Conservation (phyloP, 2,888 invertebrate genomes). For the Aplocera efformata region DNA sequence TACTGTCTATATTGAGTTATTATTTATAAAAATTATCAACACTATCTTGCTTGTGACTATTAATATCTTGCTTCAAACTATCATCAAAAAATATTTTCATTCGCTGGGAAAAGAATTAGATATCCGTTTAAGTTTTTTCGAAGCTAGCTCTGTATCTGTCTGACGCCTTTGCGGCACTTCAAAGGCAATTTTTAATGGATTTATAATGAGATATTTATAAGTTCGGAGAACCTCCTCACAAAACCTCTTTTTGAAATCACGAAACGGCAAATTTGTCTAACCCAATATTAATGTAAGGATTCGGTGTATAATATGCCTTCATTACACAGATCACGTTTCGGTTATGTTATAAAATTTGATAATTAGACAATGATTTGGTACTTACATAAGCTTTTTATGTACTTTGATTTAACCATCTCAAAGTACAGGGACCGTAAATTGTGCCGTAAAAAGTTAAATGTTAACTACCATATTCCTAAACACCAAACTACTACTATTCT, state of each 20-base stretch:
- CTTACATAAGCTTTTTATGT: background rate
- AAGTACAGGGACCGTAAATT: too few species aligned
- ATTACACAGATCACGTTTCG: conserved; percentile 6
- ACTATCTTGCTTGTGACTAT: too few species aligned
- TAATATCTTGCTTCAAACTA: too few species aligned
- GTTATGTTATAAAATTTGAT: conserved; percentile 8
- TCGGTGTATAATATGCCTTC: conserved; percentile 3
- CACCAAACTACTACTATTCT: too few species aligned
- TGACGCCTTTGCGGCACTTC: conserved; percentile 16
- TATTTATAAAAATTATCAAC: too few species aligned
- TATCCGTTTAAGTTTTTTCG: too few species aligned
- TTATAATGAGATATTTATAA: conserved; percentile 16
- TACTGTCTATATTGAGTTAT: too few species aligned
- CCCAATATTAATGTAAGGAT: conserved; percentile 17
- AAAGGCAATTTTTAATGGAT: conserved; percentile 20
- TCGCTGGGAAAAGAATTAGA: too few species aligned
- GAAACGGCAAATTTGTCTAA: conserved; percentile 17
- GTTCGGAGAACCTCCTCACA: conserved; percentile 2
- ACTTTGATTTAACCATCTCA: too few species aligned
- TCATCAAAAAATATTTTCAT: too few species aligned
- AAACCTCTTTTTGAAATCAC: conserved; percentile 15
- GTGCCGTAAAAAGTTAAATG: too few species aligned
- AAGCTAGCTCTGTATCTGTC: background rate
- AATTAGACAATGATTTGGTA: conserved; percentile 13
- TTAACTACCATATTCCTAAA: too few species aligned